phyloP scores from a whole-genome alignment of 2,113 vertebrate genomes.

The Eulacestoma nigropectus region DNA sequence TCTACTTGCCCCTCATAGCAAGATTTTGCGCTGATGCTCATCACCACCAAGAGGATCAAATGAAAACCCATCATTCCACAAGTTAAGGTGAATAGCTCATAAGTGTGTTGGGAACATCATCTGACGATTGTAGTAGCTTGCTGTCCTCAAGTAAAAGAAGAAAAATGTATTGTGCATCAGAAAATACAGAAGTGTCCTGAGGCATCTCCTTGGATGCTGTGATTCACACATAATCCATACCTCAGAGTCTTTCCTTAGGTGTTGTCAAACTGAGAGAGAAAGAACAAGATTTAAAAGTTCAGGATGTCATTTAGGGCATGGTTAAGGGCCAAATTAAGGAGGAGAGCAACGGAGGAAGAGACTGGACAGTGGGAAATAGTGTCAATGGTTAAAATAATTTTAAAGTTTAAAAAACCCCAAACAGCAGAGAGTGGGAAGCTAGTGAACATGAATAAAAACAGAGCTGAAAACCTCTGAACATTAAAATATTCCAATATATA shows the following conservation, averaged over 20 bases:
- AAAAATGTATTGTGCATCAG: neutral
- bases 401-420: rapidly evolving
- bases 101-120: neutral
- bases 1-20: neutral
- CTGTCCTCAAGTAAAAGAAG: neutral
- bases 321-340: neutral
- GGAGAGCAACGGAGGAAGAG: neutral
- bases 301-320: neutral
- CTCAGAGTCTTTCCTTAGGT: neutral
- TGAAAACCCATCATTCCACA: neutral
- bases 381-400: neutral
- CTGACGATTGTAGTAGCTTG: neutral
- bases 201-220: neutral
- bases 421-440: neutral
- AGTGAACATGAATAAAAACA: neutral
- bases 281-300: neutral
- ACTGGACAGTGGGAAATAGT: neutral
- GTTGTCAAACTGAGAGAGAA: neutral
- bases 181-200: neutral
- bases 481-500: neutral
- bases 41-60: neutral
- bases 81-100: neutral
- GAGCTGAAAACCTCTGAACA: neutral
- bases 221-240: neutral
- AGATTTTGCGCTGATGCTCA: neutral